Evolutionary conservation across 2,888 invertebrate species (phyloP), one percentile per base, ranked within the genome.

Genomic region (Drosophila cracens): DNA sequence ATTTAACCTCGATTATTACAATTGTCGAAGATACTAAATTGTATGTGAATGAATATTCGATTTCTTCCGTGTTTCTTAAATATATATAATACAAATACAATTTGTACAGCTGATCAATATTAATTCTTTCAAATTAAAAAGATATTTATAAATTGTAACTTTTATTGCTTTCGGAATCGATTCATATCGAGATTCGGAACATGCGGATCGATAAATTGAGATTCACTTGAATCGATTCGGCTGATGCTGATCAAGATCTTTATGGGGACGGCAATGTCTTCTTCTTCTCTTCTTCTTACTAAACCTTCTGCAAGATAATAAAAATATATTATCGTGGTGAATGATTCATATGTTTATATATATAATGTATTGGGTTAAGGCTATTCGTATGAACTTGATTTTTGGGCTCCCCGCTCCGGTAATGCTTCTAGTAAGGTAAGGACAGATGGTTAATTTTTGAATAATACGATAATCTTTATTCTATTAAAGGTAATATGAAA

Each of bases 391-490:
- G 29, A 29, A 29, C 29, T 29, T n/a, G 38, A 16, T 34, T 1
- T 13, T 13, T 36, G 4, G 38, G 18, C 38, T n/a, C 6, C 43
- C 13, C 21, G 13, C 11, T 43, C 13, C 21, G 21, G 4, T 2
- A 8, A 16, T 25, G 7, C 3, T 25, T 8, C 13, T 1, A 48
- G 16, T 8, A 18, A 48, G 8, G 8, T 27, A 16, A 48, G 48
- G 16, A 8, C 8, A 27, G 48, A 18, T 48, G 25, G 48, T 53
- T 34, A 10, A 59, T 62, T 53, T 81, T 83, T 86, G 86, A 83
- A 86, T 83, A 79, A 85, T 83, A 86, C 83, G 86, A 86, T 83
- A 83, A 86, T 83, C 67, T 83, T 86, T 83, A 83, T 86, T 83
- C 83, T 83, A 83, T 86, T 83, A 83, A 83, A 83, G 76, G 81